Percentiles rank a stretch among this genome's conserved stretches.
Conservation (phyloP, 2,113 vertebrate genomes). For the Hippocampus guttulatus region DNA sequence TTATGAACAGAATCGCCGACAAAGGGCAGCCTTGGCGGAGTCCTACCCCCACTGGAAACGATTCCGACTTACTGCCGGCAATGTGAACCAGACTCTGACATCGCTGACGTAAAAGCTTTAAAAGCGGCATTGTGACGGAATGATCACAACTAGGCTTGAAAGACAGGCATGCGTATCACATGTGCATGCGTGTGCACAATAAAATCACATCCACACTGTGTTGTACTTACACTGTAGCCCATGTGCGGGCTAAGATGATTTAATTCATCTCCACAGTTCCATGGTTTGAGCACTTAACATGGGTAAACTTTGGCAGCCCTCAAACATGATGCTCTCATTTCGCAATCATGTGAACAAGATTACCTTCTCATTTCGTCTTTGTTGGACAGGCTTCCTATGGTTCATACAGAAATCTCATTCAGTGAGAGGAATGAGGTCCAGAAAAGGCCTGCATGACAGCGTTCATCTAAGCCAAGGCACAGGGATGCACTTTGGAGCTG, state of each 20-base stretch:
- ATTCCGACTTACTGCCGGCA: no score
- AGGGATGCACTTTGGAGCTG: conserved; percentile 47
- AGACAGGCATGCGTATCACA: not conserved
- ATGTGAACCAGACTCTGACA: no score
- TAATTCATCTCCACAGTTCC: conserved; percentile 39
- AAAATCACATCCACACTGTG: not conserved
- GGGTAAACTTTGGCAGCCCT: conserved; percentile 45
- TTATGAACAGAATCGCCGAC: no score
- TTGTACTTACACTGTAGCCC: conserved; percentile 22
- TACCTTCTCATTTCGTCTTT: conserved; percentile 56
- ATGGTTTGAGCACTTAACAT: conserved; percentile 39
- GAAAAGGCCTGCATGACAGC: conserved; percentile 44
- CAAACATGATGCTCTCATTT: conserved; percentile 44
- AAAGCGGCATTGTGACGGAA: not conserved
- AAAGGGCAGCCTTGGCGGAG: no score
- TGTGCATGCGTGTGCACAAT: conserved; percentile 6
- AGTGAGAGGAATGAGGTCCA: conserved; percentile 50
- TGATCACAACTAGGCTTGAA: not conserved
- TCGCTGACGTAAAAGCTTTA: not conserved
- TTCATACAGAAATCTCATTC: conserved; percentile 50
- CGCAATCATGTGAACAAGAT: conserved; percentile 55
- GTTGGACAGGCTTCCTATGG: conserved; percentile 41
- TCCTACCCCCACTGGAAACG: no score
- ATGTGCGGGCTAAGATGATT: conserved; percentile 37
- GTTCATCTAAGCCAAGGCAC: conserved; percentile 55